phyloP scores from a whole-genome alignment of 37 sponge, comb jelly and placozoan genomes.

The Dysidea cf. avara region DNA sequence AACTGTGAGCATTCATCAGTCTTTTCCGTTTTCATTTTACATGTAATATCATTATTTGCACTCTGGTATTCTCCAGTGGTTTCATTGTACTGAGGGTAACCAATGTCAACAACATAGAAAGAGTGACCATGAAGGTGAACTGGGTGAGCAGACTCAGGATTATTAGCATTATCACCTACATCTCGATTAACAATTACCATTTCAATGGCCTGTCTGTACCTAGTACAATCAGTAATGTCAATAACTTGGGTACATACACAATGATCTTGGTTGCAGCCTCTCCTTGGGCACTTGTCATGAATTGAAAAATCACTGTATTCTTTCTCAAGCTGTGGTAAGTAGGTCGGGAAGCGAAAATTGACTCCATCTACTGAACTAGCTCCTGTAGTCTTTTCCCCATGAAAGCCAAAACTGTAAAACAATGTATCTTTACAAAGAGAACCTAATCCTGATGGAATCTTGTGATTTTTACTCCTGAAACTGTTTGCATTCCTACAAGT shows the following conservation, averaged over 20 bases:
- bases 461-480: background rate
- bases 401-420: conserved; percentile 84
- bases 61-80: background rate
- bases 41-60: background rate
- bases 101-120: conserved; percentile 58
- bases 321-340: background rate
- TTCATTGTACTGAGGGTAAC: conserved; percentile 49
- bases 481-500: conserved; percentile 41
- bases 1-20: background rate
- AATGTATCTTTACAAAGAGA: background rate
- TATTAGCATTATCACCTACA: background rate
- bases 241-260: conserved; percentile 40
- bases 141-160: conserved; percentile 41
- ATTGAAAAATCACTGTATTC: background rate
- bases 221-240: background rate
- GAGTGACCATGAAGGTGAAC: conserved; percentile 79
- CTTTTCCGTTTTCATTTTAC: background rate
- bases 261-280: background rate
- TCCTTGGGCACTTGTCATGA: background rate
- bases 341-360: conserved; percentile 12
- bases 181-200: conserved; percentile 20
- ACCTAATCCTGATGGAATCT: too few species aligned
- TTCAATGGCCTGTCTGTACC: conserved; percentile 1
- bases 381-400: conserved; percentile 44
- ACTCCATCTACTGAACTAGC: conserved; percentile 36